Base-by-base conservation (phyloP, 2,888 invertebrate genomes). In the Coenonympha arcania region DNA sequence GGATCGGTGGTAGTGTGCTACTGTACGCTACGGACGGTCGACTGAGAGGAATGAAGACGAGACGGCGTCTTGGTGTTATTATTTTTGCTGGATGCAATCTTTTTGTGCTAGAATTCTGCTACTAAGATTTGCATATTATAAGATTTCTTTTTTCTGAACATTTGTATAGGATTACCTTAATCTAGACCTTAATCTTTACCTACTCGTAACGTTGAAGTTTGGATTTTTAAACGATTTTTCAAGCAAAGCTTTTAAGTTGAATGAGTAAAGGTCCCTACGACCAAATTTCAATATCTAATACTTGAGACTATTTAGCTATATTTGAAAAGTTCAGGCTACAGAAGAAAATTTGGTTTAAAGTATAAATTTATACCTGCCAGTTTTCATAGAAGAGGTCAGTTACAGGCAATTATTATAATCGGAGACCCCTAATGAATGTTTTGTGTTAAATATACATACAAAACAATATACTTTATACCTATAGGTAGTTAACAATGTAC, bases 41-140 rank as follows among this genome's bases (percentile, higher is more conserved):
- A 63, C 48, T 68, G 65, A 59, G 63, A 71, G 79, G 81, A 79
- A 81, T 82, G 76, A 71, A 65, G 68, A 65, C 66, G 63, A 62
- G 57, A 59, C 62, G 61, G 62, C 59, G 45, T 70, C 70, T 68
- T 68, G 68, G 73, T 72, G 63, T 67, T 68, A 64, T 64, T 67
- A 64, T 63, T 65, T 67, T 61, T 60, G 56, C 60, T 55, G 52
- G 53, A 58, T 44, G 56, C 58, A 63, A 55, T 60, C 61, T 61
- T 60, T 54, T 59, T 61, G 57, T 56, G 45, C 30, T 54, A 50
- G 49, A 47, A 48, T 47, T 53, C 40, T 54, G 57, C 26, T 40
- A 40, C 45, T 44, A 19, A 37, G 15, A 50, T 54, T 26, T 47
- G 26, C 50, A 43, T 54, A 50, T 16, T 30, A 20, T 48, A 11